phyloP scores from a whole-genome alignment of 92 coral and sea anemone species.

The Epizoanthus illoricatus region DNA sequence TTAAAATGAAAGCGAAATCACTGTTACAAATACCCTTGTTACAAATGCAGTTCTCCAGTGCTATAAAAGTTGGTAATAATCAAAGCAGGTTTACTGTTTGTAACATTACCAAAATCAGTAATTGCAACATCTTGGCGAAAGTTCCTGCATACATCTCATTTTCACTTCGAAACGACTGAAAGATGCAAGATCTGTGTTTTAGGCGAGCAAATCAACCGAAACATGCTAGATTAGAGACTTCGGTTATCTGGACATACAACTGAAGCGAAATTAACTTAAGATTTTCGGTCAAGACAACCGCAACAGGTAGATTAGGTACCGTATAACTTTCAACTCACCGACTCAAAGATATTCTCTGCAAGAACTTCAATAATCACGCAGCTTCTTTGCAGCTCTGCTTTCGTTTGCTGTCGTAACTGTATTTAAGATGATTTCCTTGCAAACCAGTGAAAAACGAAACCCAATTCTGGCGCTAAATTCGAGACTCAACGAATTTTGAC shows the following conservation, averaged over 20 bases:
- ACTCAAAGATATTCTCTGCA: constrained; percentile 31
- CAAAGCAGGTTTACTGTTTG: too few relatives aligned
- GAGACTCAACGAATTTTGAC: constrained; percentile 3
- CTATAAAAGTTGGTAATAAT: background rate
- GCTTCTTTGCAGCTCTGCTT: constrained; percentile 24
- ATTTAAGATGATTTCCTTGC: constrained; percentile 33
- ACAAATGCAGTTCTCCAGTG: background rate
- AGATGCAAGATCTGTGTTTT: too few relatives aligned
- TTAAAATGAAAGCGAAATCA: background rate
- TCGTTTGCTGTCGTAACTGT: constrained; percentile 18
- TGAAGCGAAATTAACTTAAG: constrained; percentile 8
- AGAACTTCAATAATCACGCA: constrained; percentile 34
- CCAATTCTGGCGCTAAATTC: constrained; percentile 41
- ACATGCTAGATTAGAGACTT: background rate
- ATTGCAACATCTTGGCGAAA: too few relatives aligned
- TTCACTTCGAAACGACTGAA: too few relatives aligned
- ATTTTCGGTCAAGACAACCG: constrained; percentile 50
- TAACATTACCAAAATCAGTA: too few relatives aligned
- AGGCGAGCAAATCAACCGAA: background rate
- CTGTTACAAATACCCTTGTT: constrained; percentile 12
- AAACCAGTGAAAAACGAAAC: constrained; percentile 20
- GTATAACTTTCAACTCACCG: constrained; percentile 60
- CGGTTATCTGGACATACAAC: background rate
- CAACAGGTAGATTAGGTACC: constrained; percentile 48
- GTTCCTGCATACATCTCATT: too few relatives aligned